Percentiles rank a stretch among this genome's conserved stretches.
These are phyloP conservation scores for Mylabris phalerata DNA, from an alignment of 1,140 invertebrate species.

Conservation along the genomic window DNA sequence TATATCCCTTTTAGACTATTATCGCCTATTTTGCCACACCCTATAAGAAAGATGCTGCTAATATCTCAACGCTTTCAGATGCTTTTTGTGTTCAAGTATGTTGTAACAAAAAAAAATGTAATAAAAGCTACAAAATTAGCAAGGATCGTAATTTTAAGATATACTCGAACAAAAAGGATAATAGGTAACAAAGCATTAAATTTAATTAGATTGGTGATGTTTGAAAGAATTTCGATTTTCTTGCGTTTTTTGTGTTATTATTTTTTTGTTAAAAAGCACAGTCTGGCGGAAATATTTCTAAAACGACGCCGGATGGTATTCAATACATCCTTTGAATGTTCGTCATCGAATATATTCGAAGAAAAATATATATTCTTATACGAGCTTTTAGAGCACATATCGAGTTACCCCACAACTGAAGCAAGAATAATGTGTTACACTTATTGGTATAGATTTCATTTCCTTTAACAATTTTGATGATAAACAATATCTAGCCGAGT, in stretches of 20 bases:
- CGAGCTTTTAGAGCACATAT: slow-evolving; percentile 14
- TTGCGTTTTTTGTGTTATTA: too few species aligned
- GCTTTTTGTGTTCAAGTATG: not conserved
- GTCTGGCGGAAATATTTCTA: too few species aligned
- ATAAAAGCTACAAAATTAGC: not conserved
- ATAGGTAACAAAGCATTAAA: too few species aligned
- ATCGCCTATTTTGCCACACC: slow-evolving; percentile 25
- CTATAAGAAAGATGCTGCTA: slow-evolving; percentile 21
- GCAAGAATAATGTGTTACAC: slow-evolving; percentile 15
- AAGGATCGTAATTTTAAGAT: too few species aligned
- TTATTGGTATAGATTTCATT: slow-evolving; percentile 16
- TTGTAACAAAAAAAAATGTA: not conserved
- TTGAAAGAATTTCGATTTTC: too few species aligned
- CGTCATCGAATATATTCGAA: slow-evolving; percentile 8
- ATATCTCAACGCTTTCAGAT: slow-evolving; percentile 24
- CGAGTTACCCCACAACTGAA: slow-evolving; percentile 13
- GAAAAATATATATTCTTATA: slow-evolving; percentile 12
- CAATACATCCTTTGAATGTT: slow-evolving; percentile 13
- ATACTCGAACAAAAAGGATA: too few species aligned
- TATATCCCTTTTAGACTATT: slow-evolving; percentile 31
- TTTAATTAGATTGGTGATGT: too few species aligned
- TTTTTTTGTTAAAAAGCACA: not conserved
- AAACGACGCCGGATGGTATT: slow-evolving; percentile 3
- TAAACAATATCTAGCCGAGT: too few species aligned
- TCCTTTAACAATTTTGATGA: not conserved